Base-by-base conservation (phyloP, 2,113 vertebrate species). In the Tichodroma muraria region DNA sequence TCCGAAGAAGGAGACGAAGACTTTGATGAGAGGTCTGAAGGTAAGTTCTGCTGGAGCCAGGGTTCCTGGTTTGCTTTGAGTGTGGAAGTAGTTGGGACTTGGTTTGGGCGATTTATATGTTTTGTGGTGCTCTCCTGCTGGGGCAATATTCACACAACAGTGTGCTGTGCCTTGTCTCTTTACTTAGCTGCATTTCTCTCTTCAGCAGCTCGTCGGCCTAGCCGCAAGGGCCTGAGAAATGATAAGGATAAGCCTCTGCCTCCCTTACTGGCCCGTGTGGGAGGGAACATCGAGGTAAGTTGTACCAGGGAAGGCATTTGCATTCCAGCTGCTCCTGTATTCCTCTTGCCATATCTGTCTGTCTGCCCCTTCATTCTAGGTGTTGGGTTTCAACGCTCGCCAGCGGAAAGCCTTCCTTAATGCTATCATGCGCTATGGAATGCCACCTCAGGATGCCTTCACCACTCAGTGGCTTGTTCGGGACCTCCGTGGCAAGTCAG, bases 361-460 rank as follows among this genome's bases (percentile, higher is more conserved):
- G 56, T 57, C 31, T 54, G 37, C 50, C 44, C 37, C 4, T 40
- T 49, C 4, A 1, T 78, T 76, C 21, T 68, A 99, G 99, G 99
- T 99, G 45, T 95, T 99, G 96, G 99, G 99, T 85, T 99, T 99
- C 97, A 99, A 99, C 13, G 99, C 99, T 44, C 98, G 99, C 20
- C 99, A 99, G 96, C 98, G 99, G 94, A 99, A 99, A 97, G 99
- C 99, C 38, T 99, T 99, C 98, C 98, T 99, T 92, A 99, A 99
- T 78, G 99, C 99, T 37, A 99, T 99, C 95, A 99, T 99, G 99
- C 98, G 99, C 88, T 99, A 99, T 57, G 99, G 99, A 88, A 99
- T 99, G 99, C 99, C 99, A 30, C 99, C 99, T 42, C 99, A 99
- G 97, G 99, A 99, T 96, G 99, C 99, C 57, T 99, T 99, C 86